Percentiles rank a stretch among this genome's conserved stretches.
Conservation (phyloP, 2,797 vertebrate species). For the Leptatherina wallacei region DNA sequence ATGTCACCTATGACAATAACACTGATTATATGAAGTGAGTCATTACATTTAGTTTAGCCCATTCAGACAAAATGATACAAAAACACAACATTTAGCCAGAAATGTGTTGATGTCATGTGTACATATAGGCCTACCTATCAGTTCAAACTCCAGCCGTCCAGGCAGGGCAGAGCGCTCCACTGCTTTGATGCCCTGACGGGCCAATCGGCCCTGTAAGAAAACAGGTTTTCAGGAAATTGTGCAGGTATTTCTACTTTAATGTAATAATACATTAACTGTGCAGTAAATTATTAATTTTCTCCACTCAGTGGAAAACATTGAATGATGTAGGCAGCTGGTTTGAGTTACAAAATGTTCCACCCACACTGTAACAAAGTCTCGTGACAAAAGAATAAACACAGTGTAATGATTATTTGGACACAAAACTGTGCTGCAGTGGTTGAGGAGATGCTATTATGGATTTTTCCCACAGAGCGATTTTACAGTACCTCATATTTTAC, state of each 20-base stretch:
- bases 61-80: background rate
- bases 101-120: background rate
- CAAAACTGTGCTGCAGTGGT: conserved; percentile 20
- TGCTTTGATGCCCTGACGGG: conserved; percentile 81
- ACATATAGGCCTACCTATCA: conserved; percentile 74
- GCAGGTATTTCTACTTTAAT: background rate
- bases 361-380: background rate
- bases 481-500: conserved; percentile 84
- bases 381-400: conserved; percentile 23
- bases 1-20: conserved; percentile 79
- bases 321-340: conserved; percentile 3
- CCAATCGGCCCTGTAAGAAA: conserved; percentile 82
- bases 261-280: background rate
- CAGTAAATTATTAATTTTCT: background rate
- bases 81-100: background rate
- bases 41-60: background rate
- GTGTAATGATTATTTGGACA: conserved; percentile 29
- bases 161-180: conserved; percentile 77
- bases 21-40: conserved; percentile 11
- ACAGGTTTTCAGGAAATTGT: background rate
- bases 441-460: conserved; percentile 33
- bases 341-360: conserved; percentile 34
- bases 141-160: conserved; percentile 84
- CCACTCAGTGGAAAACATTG: background rate
- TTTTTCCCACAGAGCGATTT: conserved; percentile 45